phyloP scores from a whole-genome alignment of 2,888 invertebrate genomes.

The Deroplatys truncata region DNA sequence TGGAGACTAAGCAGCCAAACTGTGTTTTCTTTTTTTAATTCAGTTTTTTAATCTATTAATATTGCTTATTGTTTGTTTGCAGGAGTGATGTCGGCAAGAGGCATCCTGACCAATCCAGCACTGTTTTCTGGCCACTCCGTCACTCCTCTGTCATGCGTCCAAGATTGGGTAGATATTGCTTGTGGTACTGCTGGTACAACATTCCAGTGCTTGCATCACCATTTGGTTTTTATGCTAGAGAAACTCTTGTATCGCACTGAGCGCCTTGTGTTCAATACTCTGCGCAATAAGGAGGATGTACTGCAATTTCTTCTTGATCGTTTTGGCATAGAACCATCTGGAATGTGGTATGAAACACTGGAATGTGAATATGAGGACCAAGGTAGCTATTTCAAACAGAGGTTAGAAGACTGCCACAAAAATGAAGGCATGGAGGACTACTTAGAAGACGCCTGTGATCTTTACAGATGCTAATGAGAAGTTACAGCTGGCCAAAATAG shows the following conservation, averaged over 20 bases:
- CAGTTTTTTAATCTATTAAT: too few species aligned
- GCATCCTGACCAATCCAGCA: conserved; percentile 85
- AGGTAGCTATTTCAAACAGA: background rate
- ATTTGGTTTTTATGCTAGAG: conserved; percentile 93
- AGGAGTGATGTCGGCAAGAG: conserved; percentile 90
- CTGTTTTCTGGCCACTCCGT: conserved; percentile 68
- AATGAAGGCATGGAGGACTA: background rate
- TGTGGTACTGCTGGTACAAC: conserved; percentile 57
- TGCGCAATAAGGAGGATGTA: conserved; percentile 48
- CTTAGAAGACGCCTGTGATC: background rate
- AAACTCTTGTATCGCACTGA: conserved; percentile 68
- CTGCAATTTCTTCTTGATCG: background rate
- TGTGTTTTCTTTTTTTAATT: too few species aligned
- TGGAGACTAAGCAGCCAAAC: too few species aligned
- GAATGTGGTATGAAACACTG: background rate
- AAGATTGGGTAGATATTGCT: conserved; percentile 68
- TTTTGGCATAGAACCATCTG: background rate
- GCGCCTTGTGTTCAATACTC: conserved; percentile 72
- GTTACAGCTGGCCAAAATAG: too few species aligned
- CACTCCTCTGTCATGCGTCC: conserved; percentile 74
- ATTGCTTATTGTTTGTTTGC: background rate
- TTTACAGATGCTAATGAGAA: background rate
- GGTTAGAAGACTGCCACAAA: background rate
- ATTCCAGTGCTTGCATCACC: conserved; percentile 90
- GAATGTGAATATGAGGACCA: background rate